phyloP scores from a whole-genome alignment of 23 tunicate species.

The Phallusia fumigata region DNA sequence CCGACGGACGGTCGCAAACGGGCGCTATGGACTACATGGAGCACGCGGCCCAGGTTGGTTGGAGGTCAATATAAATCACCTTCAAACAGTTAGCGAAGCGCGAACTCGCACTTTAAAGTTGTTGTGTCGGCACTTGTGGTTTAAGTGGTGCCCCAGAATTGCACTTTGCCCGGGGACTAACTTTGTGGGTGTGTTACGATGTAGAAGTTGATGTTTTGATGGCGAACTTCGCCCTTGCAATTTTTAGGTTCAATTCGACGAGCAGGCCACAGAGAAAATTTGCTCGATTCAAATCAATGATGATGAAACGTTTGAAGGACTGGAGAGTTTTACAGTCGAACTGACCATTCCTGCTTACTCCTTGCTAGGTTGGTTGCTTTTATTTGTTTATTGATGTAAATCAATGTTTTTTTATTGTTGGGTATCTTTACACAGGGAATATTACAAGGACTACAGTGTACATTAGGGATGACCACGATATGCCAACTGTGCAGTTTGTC shows the following conservation, averaged over 20 bases:
- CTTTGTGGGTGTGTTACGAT: no score
- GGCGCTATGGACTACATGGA: slow-evolving; percentile 61
- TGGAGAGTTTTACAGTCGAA: slow-evolving; percentile 68
- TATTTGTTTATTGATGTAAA: not conserved
- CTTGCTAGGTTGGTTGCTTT: slow-evolving; percentile 66
- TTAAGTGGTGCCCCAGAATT: no score
- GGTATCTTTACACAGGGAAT: slow-evolving; percentile 34
- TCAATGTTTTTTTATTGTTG: no score
- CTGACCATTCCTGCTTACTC: slow-evolving; percentile 88
- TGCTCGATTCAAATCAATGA: slow-evolving; percentile 84
- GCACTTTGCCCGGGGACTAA: no score
- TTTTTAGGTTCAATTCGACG: slow-evolving; percentile 95
- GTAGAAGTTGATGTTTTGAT: no score
- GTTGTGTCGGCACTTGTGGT: no score
- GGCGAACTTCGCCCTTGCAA: no score
- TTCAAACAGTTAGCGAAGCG: not conserved
- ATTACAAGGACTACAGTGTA: slow-evolving; percentile 61
- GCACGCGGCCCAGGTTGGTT: slow-evolving; percentile 74
- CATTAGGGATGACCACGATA: slow-evolving; percentile 86
- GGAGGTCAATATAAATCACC: no score
- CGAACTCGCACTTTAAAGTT: no score
- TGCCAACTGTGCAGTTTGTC: slow-evolving; percentile 76
- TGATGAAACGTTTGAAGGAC: slow-evolving; percentile 78
- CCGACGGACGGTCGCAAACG: slow-evolving; percentile 13
- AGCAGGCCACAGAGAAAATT: slow-evolving; percentile 83